phyloP scores from a whole-genome alignment of 2,888 invertebrate genomes.

The Eudemis profundana region DNA sequence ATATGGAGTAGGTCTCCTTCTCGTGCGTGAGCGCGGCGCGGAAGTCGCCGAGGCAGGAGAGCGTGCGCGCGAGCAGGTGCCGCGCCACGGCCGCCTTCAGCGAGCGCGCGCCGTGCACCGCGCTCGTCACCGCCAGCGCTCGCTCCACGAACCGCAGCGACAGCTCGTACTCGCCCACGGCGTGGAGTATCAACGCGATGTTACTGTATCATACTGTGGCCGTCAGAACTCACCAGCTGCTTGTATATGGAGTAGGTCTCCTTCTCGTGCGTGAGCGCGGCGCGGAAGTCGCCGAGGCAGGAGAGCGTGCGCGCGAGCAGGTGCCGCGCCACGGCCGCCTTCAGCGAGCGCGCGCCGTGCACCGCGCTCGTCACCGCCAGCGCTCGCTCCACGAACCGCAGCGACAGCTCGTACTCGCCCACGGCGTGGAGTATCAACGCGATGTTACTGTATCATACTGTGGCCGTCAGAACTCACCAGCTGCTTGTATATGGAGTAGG shows the following conservation, averaged over 20 bases:
- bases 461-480: slow-evolving; percentile 89
- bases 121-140: slow-evolving; percentile 93
- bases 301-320: slow-evolving; percentile 98
- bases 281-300: slow-evolving; percentile 98
- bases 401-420: too few species aligned
- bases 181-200: slow-evolving; percentile 98
- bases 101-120: slow-evolving; percentile 95
- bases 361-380: too few species aligned
- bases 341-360: slow-evolving; percentile 96
- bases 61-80: slow-evolving; percentile 97
- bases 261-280: slow-evolving; percentile 97
- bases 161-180: too few species aligned
- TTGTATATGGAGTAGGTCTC: slow-evolving; percentile 99
- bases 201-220: too few species aligned
- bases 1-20: slow-evolving; percentile 98
- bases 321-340: slow-evolving; percentile 98
- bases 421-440: too few species aligned
- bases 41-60: slow-evolving; percentile 99
- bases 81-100: slow-evolving; percentile 98
- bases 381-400: too few species aligned
- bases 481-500: slow-evolving; percentile 98
- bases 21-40: slow-evolving; percentile 97
- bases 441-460: too few species aligned
- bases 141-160: slow-evolving; percentile 97
- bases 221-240: too few species aligned